Percentiles rank a stretch among this genome's conserved stretches.
Conservation (phyloP, 2,797 vertebrate species). For the Darevskia mixta region DNA sequence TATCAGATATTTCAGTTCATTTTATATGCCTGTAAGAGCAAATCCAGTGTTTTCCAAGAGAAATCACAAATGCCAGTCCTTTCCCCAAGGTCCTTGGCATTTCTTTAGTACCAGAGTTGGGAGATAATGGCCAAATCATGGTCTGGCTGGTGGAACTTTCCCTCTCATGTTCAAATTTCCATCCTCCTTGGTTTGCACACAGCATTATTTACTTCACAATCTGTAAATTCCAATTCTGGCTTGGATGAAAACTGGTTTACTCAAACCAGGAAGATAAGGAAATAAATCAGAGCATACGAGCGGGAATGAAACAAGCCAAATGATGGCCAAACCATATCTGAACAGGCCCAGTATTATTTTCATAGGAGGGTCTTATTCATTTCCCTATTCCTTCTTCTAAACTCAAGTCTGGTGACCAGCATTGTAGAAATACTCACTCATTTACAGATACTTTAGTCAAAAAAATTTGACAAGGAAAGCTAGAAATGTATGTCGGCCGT, state of each 20-base stretch:
- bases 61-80: neutral
- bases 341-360: neutral
- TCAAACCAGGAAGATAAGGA: neutral
- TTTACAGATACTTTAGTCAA: neutral
- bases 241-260: neutral
- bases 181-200: neutral
- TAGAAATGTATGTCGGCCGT: neutral
- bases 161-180: neutral
- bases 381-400: neutral
- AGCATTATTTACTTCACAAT: neutral
- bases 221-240: neutral
- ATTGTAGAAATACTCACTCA: neutral
- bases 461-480: neutral
- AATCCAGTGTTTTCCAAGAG: neutral
- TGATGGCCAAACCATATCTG: neutral
- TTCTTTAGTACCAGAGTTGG: neutral
- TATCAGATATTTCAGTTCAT: constrained; percentile 4
- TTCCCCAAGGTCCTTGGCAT: neutral
- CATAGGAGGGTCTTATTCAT: neutral
- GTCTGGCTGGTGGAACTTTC: neutral
- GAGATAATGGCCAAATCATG: neutral
- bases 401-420: neutral
- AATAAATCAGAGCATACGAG: neutral
- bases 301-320: neutral
- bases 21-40: neutral